A percentile compares a stretch with the other conserved stretches of the same genome.
Conservation (phyloP, 2,113 vertebrate species). For the Connochaetes taurinus region DNA sequence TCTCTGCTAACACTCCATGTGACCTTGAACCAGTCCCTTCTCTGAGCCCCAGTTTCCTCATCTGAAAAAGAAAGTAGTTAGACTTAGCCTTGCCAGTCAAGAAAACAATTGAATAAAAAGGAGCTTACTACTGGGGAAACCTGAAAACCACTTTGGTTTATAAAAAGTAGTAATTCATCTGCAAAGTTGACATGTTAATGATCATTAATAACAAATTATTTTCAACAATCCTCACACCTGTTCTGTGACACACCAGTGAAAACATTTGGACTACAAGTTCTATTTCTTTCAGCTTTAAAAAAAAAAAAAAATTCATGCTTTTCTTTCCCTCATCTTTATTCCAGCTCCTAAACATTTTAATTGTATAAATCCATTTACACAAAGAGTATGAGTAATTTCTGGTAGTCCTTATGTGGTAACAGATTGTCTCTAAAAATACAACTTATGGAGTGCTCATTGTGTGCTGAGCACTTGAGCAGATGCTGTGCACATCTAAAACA, state of each 20-base stretch:
- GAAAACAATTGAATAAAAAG: background rate
- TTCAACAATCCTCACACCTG: constrained; percentile 12
- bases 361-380: constrained; percentile 49
- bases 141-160: background rate
- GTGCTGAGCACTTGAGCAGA: background rate
- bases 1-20: background rate
- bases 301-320: background rate
- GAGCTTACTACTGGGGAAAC: background rate
- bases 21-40: background rate
- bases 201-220: constrained; percentile 36
- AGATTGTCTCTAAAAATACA: constrained; percentile 62
- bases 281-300: constrained; percentile 3
- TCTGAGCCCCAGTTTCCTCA: background rate
- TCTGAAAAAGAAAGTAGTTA: background rate
- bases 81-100: background rate
- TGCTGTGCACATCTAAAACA: constrained; percentile 21
- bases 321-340: constrained; percentile 32
- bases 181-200: background rate
- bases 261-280: constrained; percentile 2
- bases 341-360: constrained; percentile 44
- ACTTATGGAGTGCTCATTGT: constrained; percentile 34
- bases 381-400: constrained; percentile 61
- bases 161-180: constrained; percentile 17
- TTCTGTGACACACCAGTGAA: background rate
- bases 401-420: constrained; percentile 57